These are phyloP conservation scores for Atlantisia rogersi DNA, from an alignment of 2,113 vertebrate species.

Conservation along the genomic window DNA sequence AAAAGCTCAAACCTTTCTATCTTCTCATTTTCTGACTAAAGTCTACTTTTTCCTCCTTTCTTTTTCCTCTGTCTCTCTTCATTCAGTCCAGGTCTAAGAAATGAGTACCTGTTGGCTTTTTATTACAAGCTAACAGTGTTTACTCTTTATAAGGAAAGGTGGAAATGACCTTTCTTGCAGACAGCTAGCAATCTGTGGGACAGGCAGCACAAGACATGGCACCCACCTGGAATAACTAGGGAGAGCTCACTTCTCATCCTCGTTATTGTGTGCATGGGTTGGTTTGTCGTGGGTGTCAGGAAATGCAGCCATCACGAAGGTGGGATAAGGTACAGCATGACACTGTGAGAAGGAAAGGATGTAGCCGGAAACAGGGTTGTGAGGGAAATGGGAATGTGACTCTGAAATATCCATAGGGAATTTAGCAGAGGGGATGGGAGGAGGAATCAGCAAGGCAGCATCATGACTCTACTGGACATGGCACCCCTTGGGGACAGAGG, in stretches of 20 bases:
- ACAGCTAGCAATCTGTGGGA: background rate
- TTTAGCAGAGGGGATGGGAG: background rate
- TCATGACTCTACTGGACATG: background rate
- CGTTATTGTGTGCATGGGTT: background rate
- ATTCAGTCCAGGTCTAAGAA: background rate
- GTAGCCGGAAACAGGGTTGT: background rate
- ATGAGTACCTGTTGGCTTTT: background rate
- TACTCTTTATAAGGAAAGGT: background rate
- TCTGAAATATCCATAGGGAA: background rate
- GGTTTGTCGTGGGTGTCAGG: background rate
- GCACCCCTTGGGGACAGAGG: background rate
- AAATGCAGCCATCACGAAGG: background rate
- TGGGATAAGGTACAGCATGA: background rate
- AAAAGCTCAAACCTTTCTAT: background rate
- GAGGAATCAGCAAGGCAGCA: background rate
- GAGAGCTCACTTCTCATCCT: background rate
- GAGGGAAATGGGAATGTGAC: background rate
- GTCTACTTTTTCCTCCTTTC: background rate
- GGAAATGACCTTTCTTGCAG: background rate
- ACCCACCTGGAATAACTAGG: background rate
- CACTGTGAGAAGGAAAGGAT: background rate
- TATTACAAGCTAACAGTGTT: background rate
- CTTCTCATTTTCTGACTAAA: background rate
- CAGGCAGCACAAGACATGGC: background rate
- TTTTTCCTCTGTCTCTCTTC: background rate